Evolutionary conservation across 2,113 vertebrate genomes (phyloP).

Genomic region (Gadus chalcogrammus): DNA sequence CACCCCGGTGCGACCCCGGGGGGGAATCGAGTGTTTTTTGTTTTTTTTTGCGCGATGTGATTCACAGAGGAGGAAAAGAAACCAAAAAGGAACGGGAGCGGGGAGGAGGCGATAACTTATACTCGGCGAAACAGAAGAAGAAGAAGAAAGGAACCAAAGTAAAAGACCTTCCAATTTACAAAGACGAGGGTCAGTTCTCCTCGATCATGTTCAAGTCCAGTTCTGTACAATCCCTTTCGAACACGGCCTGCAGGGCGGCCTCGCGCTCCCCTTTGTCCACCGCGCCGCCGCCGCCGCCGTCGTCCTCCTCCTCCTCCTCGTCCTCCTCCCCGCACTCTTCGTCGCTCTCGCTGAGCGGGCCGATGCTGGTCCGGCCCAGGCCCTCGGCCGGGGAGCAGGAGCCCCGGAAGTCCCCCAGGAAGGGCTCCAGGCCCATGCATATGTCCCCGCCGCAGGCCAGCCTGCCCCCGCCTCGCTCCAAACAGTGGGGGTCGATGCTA

Average conservation of each 20-base stretch:
- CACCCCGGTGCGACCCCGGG: slow-evolving; percentile 34
- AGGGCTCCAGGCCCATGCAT: slow-evolving; percentile 70
- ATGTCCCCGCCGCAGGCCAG: slow-evolving; percentile 67
- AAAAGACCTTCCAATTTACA: slow-evolving; percentile 62
- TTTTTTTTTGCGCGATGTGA: slow-evolving; percentile 19
- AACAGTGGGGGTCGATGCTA: slow-evolving; percentile 71
- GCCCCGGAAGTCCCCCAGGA: slow-evolving; percentile 71
- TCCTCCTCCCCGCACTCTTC: slow-evolving; percentile 77
- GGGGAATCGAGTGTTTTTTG: slow-evolving; percentile 45
- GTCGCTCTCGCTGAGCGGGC: slow-evolving; percentile 87
- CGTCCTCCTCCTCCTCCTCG: slow-evolving; percentile 69
- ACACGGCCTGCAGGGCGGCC: slow-evolving; percentile 80
- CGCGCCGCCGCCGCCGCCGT: slow-evolving; percentile 66
- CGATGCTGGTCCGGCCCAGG: slow-evolving; percentile 78
- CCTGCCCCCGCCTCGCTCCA: slow-evolving; percentile 71
- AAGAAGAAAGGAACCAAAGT: slow-evolving; percentile 23
- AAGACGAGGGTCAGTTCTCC: slow-evolving; percentile 82
- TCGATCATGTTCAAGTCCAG: slow-evolving; percentile 86
- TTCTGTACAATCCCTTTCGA: slow-evolving; percentile 87
- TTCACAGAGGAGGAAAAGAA: slow-evolving; percentile 27
- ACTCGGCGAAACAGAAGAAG: slow-evolving; percentile 37
- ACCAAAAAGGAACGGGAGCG: too few relatives aligned
- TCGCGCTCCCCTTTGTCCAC: slow-evolving; percentile 69
- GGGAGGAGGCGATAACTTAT: slow-evolving; percentile 3
- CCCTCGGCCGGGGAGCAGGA: slow-evolving; percentile 80